A percentile compares a stretch with the other conserved stretches of the same genome.
Conservation (phyloP, 2,113 vertebrate genomes). For the Chionomys nivalis region DNA sequence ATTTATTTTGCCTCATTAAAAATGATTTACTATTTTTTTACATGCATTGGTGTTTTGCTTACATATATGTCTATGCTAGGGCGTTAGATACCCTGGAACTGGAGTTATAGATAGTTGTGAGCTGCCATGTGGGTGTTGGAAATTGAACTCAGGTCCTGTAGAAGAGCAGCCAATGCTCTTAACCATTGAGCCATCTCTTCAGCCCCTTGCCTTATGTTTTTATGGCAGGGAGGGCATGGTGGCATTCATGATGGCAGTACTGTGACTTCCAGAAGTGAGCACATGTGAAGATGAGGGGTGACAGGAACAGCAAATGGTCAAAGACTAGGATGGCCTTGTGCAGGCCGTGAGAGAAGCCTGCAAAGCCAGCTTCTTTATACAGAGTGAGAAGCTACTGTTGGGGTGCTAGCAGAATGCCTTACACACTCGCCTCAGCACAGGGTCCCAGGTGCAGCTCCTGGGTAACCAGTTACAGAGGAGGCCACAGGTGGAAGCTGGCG, state of each 20-base stretch:
- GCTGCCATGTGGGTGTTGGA: background rate
- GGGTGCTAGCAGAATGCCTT: too few relatives aligned
- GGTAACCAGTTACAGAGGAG: rapidly evolving
- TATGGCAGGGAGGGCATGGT: background rate
- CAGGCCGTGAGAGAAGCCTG: too few relatives aligned
- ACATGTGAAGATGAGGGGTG: rapidly evolving
- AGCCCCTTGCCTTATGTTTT: background rate
- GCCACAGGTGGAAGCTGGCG: rapidly evolving
- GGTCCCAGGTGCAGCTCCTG: rapidly evolving
- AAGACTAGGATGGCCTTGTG: rapidly evolving
- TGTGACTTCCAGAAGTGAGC: background rate
- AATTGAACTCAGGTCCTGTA: background rate
- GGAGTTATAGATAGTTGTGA: background rate
- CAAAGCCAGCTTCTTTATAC: too few relatives aligned
- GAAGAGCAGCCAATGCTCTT: background rate
- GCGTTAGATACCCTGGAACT: background rate
- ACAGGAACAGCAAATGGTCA: too few relatives aligned
- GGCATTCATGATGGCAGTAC: background rate
- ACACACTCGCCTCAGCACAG: background rate
- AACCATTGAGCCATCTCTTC: background rate
- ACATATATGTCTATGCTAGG: background rate
- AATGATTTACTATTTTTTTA: background rate
- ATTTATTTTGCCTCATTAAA: background rate
- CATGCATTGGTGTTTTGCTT: background rate
- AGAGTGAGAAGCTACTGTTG: background rate